These are phyloP conservation scores for Opisthocomus hoazin DNA, from an alignment of 2,113 vertebrate genomes.

Conservation along the genomic window DNA sequence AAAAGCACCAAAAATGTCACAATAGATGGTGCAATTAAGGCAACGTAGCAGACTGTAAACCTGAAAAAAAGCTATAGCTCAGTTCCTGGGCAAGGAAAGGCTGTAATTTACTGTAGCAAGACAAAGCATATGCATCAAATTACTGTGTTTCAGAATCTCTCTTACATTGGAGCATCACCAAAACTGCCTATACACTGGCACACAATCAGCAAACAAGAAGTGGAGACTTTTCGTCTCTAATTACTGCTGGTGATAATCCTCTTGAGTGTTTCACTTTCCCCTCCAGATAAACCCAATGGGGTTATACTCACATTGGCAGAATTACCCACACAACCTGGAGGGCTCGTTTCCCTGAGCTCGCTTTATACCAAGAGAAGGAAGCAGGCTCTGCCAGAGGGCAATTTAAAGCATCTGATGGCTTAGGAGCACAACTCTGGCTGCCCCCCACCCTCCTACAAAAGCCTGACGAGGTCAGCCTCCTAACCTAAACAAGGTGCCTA, in stretches of 20 bases:
- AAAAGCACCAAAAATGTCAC: not conserved
- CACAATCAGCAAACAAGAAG: not conserved
- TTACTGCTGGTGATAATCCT: not conserved
- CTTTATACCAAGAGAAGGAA: not conserved
- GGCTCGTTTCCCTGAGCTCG: not conserved
- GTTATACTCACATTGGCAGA: not conserved
- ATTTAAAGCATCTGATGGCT: not conserved
- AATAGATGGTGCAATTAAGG: not conserved
- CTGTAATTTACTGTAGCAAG: not conserved
- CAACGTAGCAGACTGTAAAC: not conserved
- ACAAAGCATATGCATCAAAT: not conserved
- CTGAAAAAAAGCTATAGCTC: not conserved
- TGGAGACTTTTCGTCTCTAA: not conserved
- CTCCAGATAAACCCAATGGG: not conserved
- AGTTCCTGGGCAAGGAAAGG: not conserved
- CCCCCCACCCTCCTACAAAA: not conserved
- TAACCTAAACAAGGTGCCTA: not conserved
- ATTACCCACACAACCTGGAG: not conserved
- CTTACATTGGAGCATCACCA: not conserved
- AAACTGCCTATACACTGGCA: not conserved
- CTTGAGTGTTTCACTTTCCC: not conserved
- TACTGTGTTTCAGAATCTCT: not conserved
- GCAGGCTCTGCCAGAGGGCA: not conserved
- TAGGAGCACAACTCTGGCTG: not conserved
- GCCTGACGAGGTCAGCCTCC: not conserved